Evolutionary conservation across 37 sponge, comb jelly and placozoan species (phyloP).

Genomic region (Halichondria panicea): DNA sequence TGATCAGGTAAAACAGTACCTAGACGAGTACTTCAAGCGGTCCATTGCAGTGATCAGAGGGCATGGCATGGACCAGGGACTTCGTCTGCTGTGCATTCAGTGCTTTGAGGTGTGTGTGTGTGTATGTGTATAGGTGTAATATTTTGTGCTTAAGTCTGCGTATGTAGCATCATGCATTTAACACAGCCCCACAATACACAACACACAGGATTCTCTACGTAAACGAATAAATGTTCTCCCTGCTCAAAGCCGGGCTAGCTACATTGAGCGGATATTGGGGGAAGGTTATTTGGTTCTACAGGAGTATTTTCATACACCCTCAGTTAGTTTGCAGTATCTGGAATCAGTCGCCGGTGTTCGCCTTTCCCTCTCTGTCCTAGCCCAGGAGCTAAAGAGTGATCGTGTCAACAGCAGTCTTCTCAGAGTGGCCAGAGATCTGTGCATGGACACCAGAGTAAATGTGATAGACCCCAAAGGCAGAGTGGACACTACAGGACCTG

Average conservation of each 20-base stretch:
- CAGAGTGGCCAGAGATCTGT: slow-evolving; percentile 1
- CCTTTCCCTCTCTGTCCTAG: slow-evolving; percentile 35
- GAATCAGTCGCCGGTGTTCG: slow-evolving; percentile 61
- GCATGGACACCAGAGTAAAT: slow-evolving; percentile 19
- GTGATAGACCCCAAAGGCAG: neutral
- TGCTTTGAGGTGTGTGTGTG: slow-evolving; percentile 71
- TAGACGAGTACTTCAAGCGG: slow-evolving; percentile 44
- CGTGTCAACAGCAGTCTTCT: neutral
- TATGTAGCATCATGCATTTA: neutral
- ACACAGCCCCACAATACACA: neutral
- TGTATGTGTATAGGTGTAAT: neutral
- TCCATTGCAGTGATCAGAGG: slow-evolving; percentile 17
- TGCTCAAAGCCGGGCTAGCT: neutral
- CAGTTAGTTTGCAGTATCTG: slow-evolving; percentile 26
- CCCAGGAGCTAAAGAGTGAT: slow-evolving; percentile 23
- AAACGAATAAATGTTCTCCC: slow-evolving; percentile 4
- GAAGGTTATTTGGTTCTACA: neutral
- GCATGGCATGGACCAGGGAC: slow-evolving; percentile 20
- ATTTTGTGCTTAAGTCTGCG: too few relatives aligned
- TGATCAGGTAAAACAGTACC: slow-evolving; percentile 40
- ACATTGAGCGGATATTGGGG: neutral
- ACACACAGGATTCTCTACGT: slow-evolving; percentile 42
- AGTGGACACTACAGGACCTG: slow-evolving; percentile 18
- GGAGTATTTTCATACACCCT: neutral
- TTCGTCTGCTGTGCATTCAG: slow-evolving; percentile 65